A percentile compares a stretch with the other conserved stretches of the same genome.
phyloP scores from a whole-genome alignment of 2,797 vertebrate species.

The Rhabdomys pumilio region DNA sequence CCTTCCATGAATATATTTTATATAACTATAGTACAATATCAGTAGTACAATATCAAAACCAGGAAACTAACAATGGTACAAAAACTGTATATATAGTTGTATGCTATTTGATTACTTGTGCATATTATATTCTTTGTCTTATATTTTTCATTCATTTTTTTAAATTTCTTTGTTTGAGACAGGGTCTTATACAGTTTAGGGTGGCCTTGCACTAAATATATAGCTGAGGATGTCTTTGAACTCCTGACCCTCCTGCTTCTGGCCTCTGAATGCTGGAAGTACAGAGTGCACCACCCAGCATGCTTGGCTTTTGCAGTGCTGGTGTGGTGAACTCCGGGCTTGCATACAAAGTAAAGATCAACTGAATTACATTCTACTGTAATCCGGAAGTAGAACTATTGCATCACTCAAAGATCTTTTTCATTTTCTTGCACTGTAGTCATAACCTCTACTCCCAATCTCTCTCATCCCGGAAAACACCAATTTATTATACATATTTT shows the following conservation, averaged over 20 bases:
- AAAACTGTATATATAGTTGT: neutral
- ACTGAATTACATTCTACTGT: neutral
- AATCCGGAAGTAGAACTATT: constrained; percentile 23
- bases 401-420: constrained; percentile 4
- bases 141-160: neutral
- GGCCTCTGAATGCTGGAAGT: neutral
- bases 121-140: neutral
- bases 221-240: neutral
- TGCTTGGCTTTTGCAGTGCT: neutral
- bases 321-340: too few species aligned
- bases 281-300: neutral
- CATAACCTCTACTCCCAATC: neutral
- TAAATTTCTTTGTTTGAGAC: neutral
- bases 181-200: neutral
- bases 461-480: neutral
- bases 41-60: neutral
- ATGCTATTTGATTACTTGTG: neutral
- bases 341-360: neutral
- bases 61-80: constrained; percentile 24
- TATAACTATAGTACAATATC: neutral
- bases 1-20: neutral
- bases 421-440: neutral
- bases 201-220: neutral
- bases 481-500: neutral
- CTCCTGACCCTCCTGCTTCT: neutral